Conservation (phyloP, 2,888 invertebrate genomes). For the Ormyrus nitidulus region DNA sequence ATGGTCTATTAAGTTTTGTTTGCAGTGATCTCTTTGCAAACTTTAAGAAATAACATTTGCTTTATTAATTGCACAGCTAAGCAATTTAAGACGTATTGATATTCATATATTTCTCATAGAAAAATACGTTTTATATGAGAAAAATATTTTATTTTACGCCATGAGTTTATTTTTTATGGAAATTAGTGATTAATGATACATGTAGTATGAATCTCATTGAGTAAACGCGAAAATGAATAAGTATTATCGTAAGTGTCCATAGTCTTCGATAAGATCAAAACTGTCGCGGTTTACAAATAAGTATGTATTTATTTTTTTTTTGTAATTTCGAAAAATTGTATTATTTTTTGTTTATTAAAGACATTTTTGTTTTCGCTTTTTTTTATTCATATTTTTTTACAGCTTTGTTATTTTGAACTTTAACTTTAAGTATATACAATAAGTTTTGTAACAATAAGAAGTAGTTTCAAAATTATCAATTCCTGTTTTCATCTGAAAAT, state of each 20-base stretch:
- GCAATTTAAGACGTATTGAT: conserved; percentile 21
- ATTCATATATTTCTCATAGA: conserved; percentile 30
- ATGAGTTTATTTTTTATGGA: conserved; percentile 46
- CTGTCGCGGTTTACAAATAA: conserved; percentile 54
- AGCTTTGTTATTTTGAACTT: conserved; percentile 36
- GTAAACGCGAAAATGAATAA: conserved; percentile 45
- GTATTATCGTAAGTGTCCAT: conserved; percentile 52
- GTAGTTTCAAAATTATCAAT: conserved; percentile 13
- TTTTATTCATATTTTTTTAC: conserved; percentile 17
- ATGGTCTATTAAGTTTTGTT: conserved; percentile 29
- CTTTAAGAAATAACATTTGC: conserved; percentile 33
- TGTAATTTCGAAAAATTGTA: conserved; percentile 29
- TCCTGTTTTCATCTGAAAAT: conserved; percentile 29
- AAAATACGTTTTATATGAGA: conserved; percentile 14
- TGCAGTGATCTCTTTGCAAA: not conserved
- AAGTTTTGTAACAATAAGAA: not conserved
- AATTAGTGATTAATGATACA: conserved; percentile 36
- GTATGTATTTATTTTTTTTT: conserved; percentile 34
- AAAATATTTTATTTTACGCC: conserved; percentile 29
- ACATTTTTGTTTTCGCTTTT: conserved; percentile 37
- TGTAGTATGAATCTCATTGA: conserved; percentile 49
- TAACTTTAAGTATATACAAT: conserved; percentile 21
- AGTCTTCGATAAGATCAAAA: conserved; percentile 51
- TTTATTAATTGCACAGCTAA: conserved; percentile 34
- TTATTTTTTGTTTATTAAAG: conserved; percentile 38